These are phyloP conservation scores for Cryptomyrus ogoouensis DNA, from an alignment of 2,113 vertebrate species.

Conservation along the genomic window DNA sequence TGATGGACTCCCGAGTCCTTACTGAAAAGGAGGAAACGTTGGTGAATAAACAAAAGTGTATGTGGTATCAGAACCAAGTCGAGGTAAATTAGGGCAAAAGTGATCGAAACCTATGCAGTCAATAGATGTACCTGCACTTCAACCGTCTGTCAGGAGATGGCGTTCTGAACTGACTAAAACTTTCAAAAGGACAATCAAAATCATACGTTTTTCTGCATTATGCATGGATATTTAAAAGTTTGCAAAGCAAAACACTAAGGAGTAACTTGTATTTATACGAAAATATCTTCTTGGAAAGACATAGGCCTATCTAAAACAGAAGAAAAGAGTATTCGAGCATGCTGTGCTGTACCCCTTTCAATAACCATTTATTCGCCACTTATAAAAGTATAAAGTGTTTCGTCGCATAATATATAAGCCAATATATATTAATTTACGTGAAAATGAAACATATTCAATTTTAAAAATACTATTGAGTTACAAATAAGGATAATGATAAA, in stretches of 20 bases:
- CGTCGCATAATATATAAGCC: neutral
- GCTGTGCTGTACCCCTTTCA: neutral
- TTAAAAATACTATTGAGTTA: neutral
- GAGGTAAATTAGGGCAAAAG: constrained; percentile 52
- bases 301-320: neutral
- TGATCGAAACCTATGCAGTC: constrained; percentile 25
- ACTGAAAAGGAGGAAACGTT: constrained; percentile 64
- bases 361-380: neutral
- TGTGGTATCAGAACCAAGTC: constrained; percentile 51
- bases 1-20: constrained; percentile 49
- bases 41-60: constrained; percentile 58
- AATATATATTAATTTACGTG: neutral
- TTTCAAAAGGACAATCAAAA: constrained; percentile 31
- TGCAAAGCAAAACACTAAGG: neutral
- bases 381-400: neutral
- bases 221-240: neutral
- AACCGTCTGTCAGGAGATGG: constrained; percentile 67
- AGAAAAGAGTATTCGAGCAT: neutral
- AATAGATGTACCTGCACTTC: constrained; percentile 13
- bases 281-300: neutral
- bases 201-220: constrained; percentile 17
- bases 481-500: neutral
- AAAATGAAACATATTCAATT: neutral
- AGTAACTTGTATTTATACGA: neutral
- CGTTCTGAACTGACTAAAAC: constrained; percentile 60